Evolutionary conservation across 2,888 invertebrate species (phyloP), one percentile per base, ranked within the genome.

Genomic region (Nomada ferruginata): DNA sequence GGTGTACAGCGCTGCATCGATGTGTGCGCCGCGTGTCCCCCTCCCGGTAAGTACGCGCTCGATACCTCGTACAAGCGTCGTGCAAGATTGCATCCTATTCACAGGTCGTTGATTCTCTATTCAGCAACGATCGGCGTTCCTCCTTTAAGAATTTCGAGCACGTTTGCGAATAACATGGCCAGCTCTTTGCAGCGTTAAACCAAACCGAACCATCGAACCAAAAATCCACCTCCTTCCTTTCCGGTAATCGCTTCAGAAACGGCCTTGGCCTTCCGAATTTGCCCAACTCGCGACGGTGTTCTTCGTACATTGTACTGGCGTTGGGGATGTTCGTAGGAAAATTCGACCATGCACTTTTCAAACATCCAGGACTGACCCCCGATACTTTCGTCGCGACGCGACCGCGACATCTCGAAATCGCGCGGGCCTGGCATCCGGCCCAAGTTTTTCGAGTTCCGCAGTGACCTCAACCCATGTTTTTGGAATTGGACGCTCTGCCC

Each of bases 361-460:
- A 36, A 36, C 36, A 36, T 36, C 36, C 7, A 36, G 36, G 36
- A 36, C 36, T 36, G 36, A 36, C 36, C 36, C 36, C 7, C 36
- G 36, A 36, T 36, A 36, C 36, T 36, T 36, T 36, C n/a, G 26
- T 42, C 15, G 57, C 18, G 42, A 42, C 42, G 23, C 26, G 29
- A 29, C 59, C 68, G 61, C 77, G 69, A 69, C 61, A 26, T 44
- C 55, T 61, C n/a, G 55, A 64, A 72, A 61, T 61, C 61, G 71
- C 26, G 44, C 26, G 69, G 15, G 70, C 53, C 75, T 82, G 82
- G 75, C 78, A 75, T 70, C n/a, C 42, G 53, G 52, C 64, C 71
- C 75, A 78, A 78, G 59, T 82, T 82, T 82, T 78, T 75, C 68
- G 26, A 52, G 57, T 71, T 68, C 78, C 82, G 75, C 71, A 78